Evolutionary conservation across 1,140 invertebrate species (phyloP), one percentile per base, ranked within the genome.

Genomic region (Aphidius gifuensis): DNA sequence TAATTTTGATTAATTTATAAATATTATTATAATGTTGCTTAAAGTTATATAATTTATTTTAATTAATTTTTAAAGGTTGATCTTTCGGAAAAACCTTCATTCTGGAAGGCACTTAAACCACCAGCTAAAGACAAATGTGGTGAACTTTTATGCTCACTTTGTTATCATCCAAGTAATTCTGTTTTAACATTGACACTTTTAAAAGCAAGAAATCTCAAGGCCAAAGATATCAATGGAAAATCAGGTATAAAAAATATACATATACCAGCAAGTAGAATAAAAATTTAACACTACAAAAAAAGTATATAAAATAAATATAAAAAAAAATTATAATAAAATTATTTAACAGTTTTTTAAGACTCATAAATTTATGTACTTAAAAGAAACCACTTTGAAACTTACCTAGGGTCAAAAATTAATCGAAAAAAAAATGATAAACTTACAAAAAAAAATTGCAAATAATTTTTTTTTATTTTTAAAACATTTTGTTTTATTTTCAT

Each of bases 221-320:
- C 93, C 21, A 95, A 96, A 80, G 93, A 96, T 75, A 96, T 95
- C 72, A 96, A 95, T 68, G 94, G 94, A 71, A 95, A 96, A 83
- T 95, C 93, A 80, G 94, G 94, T 96, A 81, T n/a, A 56, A 42
- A 46, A 38, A n/a, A 56, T 4, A 7, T 8, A 42, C 9, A 39
- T 5, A 32, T 32, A 32, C 2, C 2, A 32, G 1, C 23, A 32
- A 3, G 23, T 32, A 32, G 4, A 32, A 32, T 32, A 32, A 32
- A 32, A 32, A 32, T 32, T 4, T 32, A 1, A 32, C 23, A 32
- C 2, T 32, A 32, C 2, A 49, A 43, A 47, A 58, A 32, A 32
- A 32, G 1, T 32, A 1, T 32, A 32, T 32, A 32, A 32, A 32
- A 32, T 3, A 32, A 32, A 32, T 32, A 32, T 32, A 32, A 32